These are phyloP conservation scores for Coleophora deauratella DNA, from an alignment of 2,888 invertebrate genomes.

Conservation along the genomic window DNA sequence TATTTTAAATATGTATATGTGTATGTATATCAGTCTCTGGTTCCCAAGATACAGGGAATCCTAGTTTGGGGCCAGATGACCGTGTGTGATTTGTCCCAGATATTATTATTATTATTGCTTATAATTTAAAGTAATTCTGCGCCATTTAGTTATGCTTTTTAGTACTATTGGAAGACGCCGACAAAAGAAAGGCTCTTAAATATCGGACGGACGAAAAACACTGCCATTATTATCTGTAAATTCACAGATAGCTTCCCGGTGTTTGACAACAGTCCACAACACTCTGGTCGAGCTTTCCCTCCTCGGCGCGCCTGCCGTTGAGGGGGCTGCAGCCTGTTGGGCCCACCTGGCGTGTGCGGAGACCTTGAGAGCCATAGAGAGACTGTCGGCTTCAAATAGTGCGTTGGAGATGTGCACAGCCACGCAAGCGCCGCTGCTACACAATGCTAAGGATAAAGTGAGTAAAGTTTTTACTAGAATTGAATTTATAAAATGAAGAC, in stretches of 20 bases:
- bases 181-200: too few relatives aligned
- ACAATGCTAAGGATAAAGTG: constrained; percentile 82
- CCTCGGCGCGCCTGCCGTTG: constrained; percentile 84
- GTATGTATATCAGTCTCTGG: too few relatives aligned
- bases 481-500: too few relatives aligned
- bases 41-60: too few relatives aligned
- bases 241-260: constrained; percentile 87
- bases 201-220: too few relatives aligned
- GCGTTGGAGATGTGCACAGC: constrained; percentile 83
- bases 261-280: constrained; percentile 92
- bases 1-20: too few relatives aligned
- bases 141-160: too few relatives aligned
- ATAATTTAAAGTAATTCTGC: too few relatives aligned
- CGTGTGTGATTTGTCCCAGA: too few relatives aligned
- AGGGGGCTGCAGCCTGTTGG: constrained; percentile 94
- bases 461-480: background rate
- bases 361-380: constrained; percentile 87
- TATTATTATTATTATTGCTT: too few relatives aligned
- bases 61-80: too few relatives aligned
- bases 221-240: background rate
- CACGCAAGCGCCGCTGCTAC: constrained; percentile 88
- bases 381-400: constrained; percentile 74
- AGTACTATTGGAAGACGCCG: too few relatives aligned
- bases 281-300: constrained; percentile 88
- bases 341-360: constrained; percentile 93